Base-by-base conservation (phyloP, 2,797 vertebrate species). In the Xyrichtys novacula region DNA sequence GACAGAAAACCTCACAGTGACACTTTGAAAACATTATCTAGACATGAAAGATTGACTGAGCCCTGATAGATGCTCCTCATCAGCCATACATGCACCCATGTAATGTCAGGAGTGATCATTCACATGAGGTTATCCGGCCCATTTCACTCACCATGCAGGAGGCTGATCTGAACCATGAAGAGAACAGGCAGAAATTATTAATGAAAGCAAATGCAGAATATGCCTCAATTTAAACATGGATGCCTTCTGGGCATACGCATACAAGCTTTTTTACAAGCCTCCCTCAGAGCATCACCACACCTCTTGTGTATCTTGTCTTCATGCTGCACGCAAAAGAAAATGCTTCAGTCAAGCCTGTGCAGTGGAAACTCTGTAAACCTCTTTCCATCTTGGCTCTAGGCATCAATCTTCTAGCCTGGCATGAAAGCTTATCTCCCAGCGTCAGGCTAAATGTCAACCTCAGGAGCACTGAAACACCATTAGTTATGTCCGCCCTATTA, bases 371-470 rank as follows among this genome's bases (percentile, higher is more conserved):
- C 68, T 26, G 22, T 17, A 46, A 38, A 26, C 55, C 25, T 69
- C 42, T 64, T 68, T 66, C 70, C 44, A 71, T 73, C 50, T 58
- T 57, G 40, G 53, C 62, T 57, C 17, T 20, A 42, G 60, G 66
- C 66, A 76, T 78, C 81, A 77, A 78, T 76, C 73, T 86, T 57
- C 63, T 40, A 40, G 59, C 67, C 46, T 78, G 56, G 62, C 71
- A 85, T 82, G 74, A 82, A 84, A 85, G 79, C 83, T 88, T 84
- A 84, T 90, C 85, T 73, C 74, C 60, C 52, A 71, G 54, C 47
- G 57, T 83, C 63, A 85, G 76, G 77, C 86, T 88, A 78, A 87
- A 91, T 87, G 84, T 89, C 88, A 89, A 69, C 46, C 69, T 85
- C 57, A 78, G 55, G 68, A 85, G 49, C 4, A 68, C 56, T 60